These are phyloP conservation scores for Bombus confusus DNA, from an alignment of 1,140 invertebrate genomes.

Conservation along the genomic window DNA sequence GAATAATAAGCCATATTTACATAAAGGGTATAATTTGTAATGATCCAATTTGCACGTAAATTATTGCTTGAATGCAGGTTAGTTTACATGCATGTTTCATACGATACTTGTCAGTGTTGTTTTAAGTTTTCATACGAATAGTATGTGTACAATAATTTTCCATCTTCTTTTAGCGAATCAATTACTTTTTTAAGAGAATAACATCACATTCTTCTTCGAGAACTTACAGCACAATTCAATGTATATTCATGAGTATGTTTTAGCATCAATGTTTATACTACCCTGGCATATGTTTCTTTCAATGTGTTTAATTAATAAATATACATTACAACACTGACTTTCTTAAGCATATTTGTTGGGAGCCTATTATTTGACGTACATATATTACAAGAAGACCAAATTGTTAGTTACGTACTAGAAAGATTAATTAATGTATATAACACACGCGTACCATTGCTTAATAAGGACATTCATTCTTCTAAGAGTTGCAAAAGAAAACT, in stretches of 20 bases:
- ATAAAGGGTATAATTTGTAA: not conserved
- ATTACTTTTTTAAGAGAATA: not conserved
- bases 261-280: not conserved
- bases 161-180: not conserved
- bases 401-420: not conserved
- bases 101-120: conserved; percentile 28
- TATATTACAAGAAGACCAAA: not conserved
- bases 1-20: not conserved
- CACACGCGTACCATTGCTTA: not conserved
- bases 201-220: not conserved
- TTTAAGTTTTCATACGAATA: not conserved
- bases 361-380: not conserved
- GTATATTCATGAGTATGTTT: not conserved
- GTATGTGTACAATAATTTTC: conserved; percentile 3
- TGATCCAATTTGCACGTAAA: conserved; percentile 25
- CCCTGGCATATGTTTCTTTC: not conserved
- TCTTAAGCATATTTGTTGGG: not conserved
- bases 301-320: conserved; percentile 13
- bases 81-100: conserved; percentile 27
- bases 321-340: conserved; percentile 9
- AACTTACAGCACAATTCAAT: conserved; percentile 7
- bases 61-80: conserved; percentile 32
- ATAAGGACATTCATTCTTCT: not conserved
- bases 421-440: not conserved
- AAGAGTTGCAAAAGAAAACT: not conserved